These are phyloP conservation scores for Branchipolynoe longqiensis DNA, from an alignment of 2,888 invertebrate species.

Conservation along the genomic window DNA sequence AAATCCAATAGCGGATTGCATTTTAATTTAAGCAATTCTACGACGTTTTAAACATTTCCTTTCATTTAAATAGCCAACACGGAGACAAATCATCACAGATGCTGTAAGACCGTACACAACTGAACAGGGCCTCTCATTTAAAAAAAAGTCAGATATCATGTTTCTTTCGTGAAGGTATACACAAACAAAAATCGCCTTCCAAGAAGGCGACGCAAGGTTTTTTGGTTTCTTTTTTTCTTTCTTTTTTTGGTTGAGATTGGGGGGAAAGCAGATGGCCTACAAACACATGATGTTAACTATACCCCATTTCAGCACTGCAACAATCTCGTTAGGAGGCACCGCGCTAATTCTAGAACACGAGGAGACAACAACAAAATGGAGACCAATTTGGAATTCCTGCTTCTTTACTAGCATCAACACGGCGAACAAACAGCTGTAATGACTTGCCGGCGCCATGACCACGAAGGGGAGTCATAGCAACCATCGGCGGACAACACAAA, in stretches of 20 bases:
- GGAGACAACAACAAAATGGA: not conserved
- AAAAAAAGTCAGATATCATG: too few species aligned
- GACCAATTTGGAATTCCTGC: constrained; percentile 2
- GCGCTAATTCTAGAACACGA: constrained; percentile 19
- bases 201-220: not conserved
- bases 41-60: too few species aligned
- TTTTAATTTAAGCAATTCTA: too few species aligned
- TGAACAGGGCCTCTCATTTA: too few species aligned
- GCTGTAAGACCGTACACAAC: not conserved
- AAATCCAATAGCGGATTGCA: too few species aligned
- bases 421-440: constrained; percentile 41
- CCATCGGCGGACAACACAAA: constrained; percentile 29
- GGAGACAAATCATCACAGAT: constrained; percentile 34
- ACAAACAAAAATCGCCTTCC: not conserved
- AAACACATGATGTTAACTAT: constrained; percentile 33
- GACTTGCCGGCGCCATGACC: constrained; percentile 27
- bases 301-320: constrained; percentile 8
- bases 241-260: not conserved
- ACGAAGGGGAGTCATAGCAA: constrained; percentile 17
- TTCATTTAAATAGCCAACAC: too few species aligned
- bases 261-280: not conserved
- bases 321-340: constrained; percentile 11
- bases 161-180: too few species aligned
- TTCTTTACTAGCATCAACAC: not conserved
- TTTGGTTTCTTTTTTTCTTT: not conserved